These are phyloP conservation scores for Leucoraja erinaceus DNA, from an alignment of 2,113 vertebrate species.

Conservation along the genomic window DNA sequence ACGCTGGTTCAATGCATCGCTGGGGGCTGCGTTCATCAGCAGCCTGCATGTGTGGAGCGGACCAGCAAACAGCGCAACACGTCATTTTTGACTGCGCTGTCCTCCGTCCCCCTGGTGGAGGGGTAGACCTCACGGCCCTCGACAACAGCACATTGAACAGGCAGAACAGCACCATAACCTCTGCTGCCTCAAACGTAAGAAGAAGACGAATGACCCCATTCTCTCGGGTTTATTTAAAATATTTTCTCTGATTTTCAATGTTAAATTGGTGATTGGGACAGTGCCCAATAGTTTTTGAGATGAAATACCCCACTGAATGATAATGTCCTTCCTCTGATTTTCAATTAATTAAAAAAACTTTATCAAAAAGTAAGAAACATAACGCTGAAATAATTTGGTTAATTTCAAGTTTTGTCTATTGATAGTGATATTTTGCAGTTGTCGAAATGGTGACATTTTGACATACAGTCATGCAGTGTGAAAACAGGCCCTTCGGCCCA, in stretches of 20 bases:
- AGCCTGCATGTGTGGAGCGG: no score
- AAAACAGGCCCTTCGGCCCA: no score
- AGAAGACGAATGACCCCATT: neutral
- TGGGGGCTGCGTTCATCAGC: no score
- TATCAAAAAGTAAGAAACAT: neutral
- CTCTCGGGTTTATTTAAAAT: neutral
- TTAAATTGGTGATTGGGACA: neutral
- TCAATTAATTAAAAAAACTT: neutral
- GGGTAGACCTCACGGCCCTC: no score
- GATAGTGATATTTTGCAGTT: neutral
- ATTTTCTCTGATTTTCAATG: neutral
- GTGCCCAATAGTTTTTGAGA: neutral
- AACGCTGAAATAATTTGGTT: constrained; percentile 7
- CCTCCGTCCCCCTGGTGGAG: no score
- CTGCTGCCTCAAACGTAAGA: no score
- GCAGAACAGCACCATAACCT: no score
- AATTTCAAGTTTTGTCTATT: neutral
- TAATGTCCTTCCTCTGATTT: neutral
- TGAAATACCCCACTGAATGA: neutral
- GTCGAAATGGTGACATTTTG: neutral
- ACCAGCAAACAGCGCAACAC: no score
- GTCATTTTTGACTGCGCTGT: no score
- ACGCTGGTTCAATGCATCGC: no score
- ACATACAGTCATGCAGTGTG: neutral
- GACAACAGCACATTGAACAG: no score